Evolutionary conservation across 2,113 vertebrate species (phyloP).

Genomic region (Coptodon bakossiorum): DNA sequence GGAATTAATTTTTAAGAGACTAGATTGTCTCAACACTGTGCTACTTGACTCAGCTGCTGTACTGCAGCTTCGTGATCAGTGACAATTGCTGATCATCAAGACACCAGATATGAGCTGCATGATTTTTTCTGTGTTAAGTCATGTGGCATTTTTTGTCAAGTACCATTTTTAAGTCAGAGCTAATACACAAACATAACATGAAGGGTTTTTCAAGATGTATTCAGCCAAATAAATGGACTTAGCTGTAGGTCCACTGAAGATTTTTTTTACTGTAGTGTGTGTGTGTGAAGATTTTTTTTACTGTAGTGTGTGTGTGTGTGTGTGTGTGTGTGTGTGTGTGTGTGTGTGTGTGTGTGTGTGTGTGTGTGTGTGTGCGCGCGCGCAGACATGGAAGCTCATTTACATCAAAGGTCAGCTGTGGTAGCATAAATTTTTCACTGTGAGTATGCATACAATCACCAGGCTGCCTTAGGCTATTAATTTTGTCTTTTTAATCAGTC

Average conservation of each 20-base stretch:
- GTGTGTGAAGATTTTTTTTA: neutral
- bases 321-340: neutral
- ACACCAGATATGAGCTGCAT: neutral
- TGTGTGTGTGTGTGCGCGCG: fast-evolving
- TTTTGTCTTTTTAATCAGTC: constrained; percentile 56
- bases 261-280: neutral
- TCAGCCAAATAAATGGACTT: constrained; percentile 11
- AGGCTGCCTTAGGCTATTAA: constrained; percentile 9
- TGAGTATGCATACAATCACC: constrained; percentile 23
- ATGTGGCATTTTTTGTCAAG: neutral
- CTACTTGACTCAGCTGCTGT: neutral
- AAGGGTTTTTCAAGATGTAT: neutral
- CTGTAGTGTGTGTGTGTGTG: neutral
- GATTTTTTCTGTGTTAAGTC: neutral
- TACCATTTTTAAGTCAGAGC: neutral
- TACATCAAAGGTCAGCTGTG: constrained; percentile 10
- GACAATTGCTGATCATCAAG: neutral
- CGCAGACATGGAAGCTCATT: neutral
- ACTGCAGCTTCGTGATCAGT: neutral
- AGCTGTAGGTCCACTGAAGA: neutral
- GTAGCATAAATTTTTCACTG: neutral
- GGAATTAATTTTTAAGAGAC: neutral
- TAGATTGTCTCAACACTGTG: neutral
- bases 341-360: neutral
- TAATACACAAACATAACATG: neutral